Evolutionary conservation across 1,140 invertebrate species (phyloP).

Genomic region (Andrena cerasifolii): DNA sequence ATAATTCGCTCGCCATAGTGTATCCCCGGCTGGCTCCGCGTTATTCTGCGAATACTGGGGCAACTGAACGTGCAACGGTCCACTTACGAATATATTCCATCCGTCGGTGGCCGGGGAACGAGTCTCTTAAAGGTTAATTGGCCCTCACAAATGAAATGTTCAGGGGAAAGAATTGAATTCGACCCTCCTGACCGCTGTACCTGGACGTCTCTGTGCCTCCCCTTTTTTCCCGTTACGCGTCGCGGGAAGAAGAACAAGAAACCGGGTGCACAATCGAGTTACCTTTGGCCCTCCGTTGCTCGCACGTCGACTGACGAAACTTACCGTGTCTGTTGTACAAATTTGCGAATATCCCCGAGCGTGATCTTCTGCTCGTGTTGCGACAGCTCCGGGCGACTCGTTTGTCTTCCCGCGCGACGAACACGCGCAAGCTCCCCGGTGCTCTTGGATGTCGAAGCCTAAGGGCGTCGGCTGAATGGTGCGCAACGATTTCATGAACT

Average conservation of each 20-base stretch:
- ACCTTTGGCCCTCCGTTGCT: slow-evolving; percentile 13
- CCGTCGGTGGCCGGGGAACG: too few relatives aligned
- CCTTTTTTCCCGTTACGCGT: neutral
- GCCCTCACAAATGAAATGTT: neutral
- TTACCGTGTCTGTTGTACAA: slow-evolving; percentile 15
- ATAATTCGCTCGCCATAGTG: slow-evolving; percentile 4
- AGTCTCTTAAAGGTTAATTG: slow-evolving; percentile 15
- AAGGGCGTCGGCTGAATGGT: neutral
- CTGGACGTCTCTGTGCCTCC: neutral
- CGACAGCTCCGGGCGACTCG: neutral
- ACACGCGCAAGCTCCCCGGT: neutral
- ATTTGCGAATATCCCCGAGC: slow-evolving; percentile 31
- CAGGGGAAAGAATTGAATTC: neutral
- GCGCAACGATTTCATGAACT: neutral
- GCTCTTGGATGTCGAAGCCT: neutral
- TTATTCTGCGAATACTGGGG: slow-evolving; percentile 2
- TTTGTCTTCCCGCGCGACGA: neutral
- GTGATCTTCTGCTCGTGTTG: slow-evolving; percentile 10
- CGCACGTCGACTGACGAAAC: slow-evolving; percentile 18
- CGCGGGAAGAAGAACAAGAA: neutral
- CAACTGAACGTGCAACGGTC: neutral
- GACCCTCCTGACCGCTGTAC: neutral
- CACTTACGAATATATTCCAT: neutral
- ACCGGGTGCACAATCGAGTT: slow-evolving; percentile 22
- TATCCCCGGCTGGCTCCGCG: neutral